These are phyloP conservation scores for Cheilosia variabilis DNA, from an alignment of 2,888 invertebrate genomes.

Conservation along the genomic window DNA sequence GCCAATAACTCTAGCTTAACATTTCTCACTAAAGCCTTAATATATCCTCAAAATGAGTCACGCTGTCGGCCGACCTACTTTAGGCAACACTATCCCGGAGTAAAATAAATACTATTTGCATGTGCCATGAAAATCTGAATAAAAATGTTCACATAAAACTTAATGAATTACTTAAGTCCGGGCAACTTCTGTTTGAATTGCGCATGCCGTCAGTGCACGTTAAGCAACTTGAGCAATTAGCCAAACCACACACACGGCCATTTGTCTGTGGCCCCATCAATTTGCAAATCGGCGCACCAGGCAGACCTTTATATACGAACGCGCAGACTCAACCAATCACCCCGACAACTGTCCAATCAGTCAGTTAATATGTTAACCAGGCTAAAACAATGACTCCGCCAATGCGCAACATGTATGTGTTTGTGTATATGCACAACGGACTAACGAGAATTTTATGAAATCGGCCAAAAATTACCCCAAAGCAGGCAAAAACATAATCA, in stretches of 20 bases:
- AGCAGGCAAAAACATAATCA: constrained; percentile 73
- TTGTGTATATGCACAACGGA: constrained; percentile 14
- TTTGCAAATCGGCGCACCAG: constrained; percentile 63
- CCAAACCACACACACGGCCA: constrained; percentile 62
- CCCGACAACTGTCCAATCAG: constrained; percentile 71
- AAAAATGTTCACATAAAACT: constrained; percentile 69
- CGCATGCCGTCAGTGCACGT: constrained; percentile 38
- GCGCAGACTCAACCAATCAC: constrained; percentile 67
- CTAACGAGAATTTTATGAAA: constrained; percentile 74
- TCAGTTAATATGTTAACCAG: constrained; percentile 74
- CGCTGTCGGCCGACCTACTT: constrained; percentile 11
- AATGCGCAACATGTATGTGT: not conserved
- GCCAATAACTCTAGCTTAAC: not conserved
- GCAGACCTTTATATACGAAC: not conserved
- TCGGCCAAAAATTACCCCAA: constrained; percentile 70
- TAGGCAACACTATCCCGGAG: constrained; percentile 23
- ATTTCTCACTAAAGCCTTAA: not conserved
- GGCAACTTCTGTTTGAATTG: constrained; percentile 11
- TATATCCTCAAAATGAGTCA: constrained; percentile 45
- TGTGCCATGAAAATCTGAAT: constrained; percentile 51
- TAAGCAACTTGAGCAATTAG: constrained; percentile 72
- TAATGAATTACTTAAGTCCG: constrained; percentile 70
- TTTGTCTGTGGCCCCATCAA: constrained; percentile 66
- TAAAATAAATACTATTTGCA: constrained; percentile 16
- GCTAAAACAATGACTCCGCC: constrained; percentile 61